phyloP scores from a whole-genome alignment of 2,888 invertebrate species.

The Ypsolopha sequella region DNA sequence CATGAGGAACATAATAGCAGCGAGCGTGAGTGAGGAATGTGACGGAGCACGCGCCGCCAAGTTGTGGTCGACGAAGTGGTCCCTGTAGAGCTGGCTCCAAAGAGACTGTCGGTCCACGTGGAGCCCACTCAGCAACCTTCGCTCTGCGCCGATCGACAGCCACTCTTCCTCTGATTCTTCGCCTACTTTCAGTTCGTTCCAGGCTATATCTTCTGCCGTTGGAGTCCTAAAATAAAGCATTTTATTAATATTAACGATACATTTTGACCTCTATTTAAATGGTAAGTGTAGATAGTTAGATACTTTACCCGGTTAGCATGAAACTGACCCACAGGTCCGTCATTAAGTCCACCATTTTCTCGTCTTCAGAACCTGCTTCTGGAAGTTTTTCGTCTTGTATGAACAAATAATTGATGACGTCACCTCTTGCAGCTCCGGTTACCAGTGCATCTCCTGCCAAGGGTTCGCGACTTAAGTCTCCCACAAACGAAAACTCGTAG shows the following conservation, averaged over 20 bases:
- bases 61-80: slow-evolving; percentile 36
- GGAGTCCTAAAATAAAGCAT: slow-evolving; percentile 28
- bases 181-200: slow-evolving; percentile 23
- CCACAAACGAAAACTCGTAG: slow-evolving; percentile 68
- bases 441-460: slow-evolving; percentile 32
- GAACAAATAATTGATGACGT: slow-evolving; percentile 67
- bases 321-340: slow-evolving; percentile 52
- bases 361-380: slow-evolving; percentile 17
- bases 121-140: slow-evolving; percentile 20
- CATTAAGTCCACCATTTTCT: slow-evolving; percentile 22
- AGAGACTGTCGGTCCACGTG: slow-evolving; percentile 31
- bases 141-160: slow-evolving; percentile 26
- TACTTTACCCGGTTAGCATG: slow-evolving; percentile 61
- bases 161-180: slow-evolving; percentile 26
- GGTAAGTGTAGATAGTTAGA: background rate
- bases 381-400: slow-evolving; percentile 18
- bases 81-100: slow-evolving; percentile 42
- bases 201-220: slow-evolving; percentile 19
- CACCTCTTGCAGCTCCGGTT: slow-evolving; percentile 65
- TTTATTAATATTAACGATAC: slow-evolving; percentile 1
- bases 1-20: background rate
- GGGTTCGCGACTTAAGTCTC: slow-evolving; percentile 52
- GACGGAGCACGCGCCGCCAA: background rate
- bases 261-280: background rate
- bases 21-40: no score